These are phyloP conservation scores for Platichthys stellatus DNA, from an alignment of 2,113 vertebrate genomes.

Conservation along the genomic window DNA sequence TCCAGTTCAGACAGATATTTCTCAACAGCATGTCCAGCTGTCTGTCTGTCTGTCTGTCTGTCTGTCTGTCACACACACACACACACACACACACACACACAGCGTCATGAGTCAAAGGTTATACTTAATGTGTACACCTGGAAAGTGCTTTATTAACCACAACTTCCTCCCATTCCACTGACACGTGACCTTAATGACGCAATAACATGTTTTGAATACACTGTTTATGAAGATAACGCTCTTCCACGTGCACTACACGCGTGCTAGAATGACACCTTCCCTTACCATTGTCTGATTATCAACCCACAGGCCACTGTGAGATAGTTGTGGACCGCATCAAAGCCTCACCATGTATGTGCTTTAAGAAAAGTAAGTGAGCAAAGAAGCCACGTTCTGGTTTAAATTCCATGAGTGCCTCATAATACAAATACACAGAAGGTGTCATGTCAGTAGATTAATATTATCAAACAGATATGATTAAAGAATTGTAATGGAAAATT, in stretches of 20 bases:
- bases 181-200: neutral
- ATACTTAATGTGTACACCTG: neutral
- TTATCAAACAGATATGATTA: too few species aligned
- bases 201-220: neutral
- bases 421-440: too few species aligned
- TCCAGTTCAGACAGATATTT: constrained; percentile 25
- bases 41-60: neutral
- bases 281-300: neutral
- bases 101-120: neutral
- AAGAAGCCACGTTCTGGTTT: too few species aligned
- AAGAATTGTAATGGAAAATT: too few species aligned
- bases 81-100: neutral
- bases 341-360: too few species aligned
- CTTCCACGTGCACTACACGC: neutral
- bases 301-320: too few species aligned
- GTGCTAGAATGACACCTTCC: neutral
- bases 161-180: neutral
- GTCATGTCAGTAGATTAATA: too few species aligned
- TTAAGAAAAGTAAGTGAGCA: too few species aligned
- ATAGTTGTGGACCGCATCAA: too few species aligned
- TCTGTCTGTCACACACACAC: neutral
- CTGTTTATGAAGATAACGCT: neutral
- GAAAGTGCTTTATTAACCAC: neutral
- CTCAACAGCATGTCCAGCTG: constrained; percentile 2
- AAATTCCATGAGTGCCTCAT: too few species aligned